These are phyloP conservation scores for Osmerus mordax DNA, from an alignment of 2,113 vertebrate genomes.

Conservation along the genomic window DNA sequence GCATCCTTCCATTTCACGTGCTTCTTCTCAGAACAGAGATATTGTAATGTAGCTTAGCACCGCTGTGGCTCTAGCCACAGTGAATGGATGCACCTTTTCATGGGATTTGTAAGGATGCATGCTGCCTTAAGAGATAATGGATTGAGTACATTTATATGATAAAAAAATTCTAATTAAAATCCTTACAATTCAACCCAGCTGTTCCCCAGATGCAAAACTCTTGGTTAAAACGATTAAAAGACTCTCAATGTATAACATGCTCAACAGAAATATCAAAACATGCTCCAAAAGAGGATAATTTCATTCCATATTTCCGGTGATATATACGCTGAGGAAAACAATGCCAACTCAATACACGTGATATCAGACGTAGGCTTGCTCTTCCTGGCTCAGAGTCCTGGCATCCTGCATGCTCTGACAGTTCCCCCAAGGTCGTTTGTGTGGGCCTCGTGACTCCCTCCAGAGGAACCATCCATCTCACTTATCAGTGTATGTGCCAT, in stretches of 20 bases:
- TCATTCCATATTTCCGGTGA: too few relatives aligned
- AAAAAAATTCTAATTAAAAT: constrained; percentile 46
- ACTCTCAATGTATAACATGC: too few relatives aligned
- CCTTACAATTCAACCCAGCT: constrained; percentile 29
- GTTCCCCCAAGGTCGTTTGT: constrained; percentile 63
- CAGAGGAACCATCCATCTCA: constrained; percentile 63
- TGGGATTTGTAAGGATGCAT: constrained; percentile 8
- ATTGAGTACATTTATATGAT: constrained; percentile 37
- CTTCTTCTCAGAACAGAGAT: constrained; percentile 31
- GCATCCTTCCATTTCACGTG: constrained; percentile 34
- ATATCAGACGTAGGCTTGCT: background rate
- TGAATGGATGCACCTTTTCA: constrained; percentile 21
- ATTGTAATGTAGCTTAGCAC: constrained; percentile 4
- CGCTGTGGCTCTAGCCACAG: constrained; percentile 10
- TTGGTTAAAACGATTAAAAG: background rate
- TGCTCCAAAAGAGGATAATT: too few relatives aligned
- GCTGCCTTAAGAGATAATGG: constrained; percentile 15
- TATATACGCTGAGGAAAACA: background rate
- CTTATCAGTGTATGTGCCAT: constrained; percentile 63
- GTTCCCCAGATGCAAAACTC: constrained; percentile 25
- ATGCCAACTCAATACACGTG: background rate
- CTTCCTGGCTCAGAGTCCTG: constrained; percentile 31
- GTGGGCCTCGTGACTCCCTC: constrained; percentile 48
- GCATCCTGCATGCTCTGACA: constrained; percentile 29
- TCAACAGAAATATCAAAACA: too few relatives aligned